Evolutionary conservation across 2,888 invertebrate species (phyloP).

Genomic region (Leptopilina myrica): DNA sequence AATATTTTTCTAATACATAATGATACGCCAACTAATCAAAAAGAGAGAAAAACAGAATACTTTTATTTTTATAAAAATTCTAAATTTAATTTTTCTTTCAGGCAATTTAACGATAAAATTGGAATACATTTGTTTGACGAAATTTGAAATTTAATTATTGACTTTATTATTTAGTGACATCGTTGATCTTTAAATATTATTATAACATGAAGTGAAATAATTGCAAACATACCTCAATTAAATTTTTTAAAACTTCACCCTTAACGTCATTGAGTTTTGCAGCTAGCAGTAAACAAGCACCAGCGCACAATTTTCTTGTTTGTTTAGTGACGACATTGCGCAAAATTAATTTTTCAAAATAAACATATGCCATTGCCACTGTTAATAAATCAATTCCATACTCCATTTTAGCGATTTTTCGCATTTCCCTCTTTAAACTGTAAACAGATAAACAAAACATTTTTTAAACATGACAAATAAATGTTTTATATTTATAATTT

Average conservation of each 20-base stretch:
- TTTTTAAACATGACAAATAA: constrained; percentile 13
- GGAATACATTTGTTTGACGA: too few relatives aligned
- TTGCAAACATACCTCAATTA: constrained; percentile 86
- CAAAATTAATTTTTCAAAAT: constrained; percentile 96
- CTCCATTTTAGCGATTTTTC: constrained; percentile 92
- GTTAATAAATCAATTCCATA: constrained; percentile 91
- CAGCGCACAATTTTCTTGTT: constrained; percentile 96
- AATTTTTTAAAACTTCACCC: constrained; percentile 89
- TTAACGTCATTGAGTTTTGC: constrained; percentile 98
- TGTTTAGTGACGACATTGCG: constrained; percentile 95
- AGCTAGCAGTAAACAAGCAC: constrained; percentile 94
- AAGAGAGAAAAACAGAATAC: background rate
- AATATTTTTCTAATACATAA: too few relatives aligned
- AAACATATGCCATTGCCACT: constrained; percentile 98
- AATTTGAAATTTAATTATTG: too few relatives aligned
- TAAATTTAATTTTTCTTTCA: too few relatives aligned
- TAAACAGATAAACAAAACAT: constrained; percentile 29
- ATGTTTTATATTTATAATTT: too few relatives aligned
- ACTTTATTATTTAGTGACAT: too few relatives aligned
- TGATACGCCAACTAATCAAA: too few relatives aligned
- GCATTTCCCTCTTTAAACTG: constrained; percentile 96
- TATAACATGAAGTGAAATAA: too few relatives aligned
- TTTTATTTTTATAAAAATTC: too few relatives aligned
- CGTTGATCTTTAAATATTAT: too few relatives aligned
- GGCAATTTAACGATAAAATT: too few relatives aligned